Percentiles rank a stretch among this genome's conserved stretches.
Conservation (phyloP, 1,140 invertebrate genomes). For the Ceratina japonica region DNA sequence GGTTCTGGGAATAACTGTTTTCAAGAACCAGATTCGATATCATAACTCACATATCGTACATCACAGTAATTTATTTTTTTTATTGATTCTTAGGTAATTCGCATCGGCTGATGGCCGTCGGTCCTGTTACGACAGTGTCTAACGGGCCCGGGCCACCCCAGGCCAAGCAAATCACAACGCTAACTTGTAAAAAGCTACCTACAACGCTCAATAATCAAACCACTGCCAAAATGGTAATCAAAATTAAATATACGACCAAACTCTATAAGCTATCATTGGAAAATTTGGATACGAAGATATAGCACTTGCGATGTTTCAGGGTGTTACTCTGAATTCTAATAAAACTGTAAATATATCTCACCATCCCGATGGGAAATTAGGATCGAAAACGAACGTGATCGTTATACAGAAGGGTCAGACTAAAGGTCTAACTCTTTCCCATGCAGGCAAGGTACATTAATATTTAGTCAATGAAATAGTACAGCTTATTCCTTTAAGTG, state of each 20-base stretch:
- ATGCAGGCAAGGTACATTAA: conserved; percentile 71
- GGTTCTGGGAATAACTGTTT: no score
- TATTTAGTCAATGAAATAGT: conserved; percentile 1
- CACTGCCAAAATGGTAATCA: conserved; percentile 67
- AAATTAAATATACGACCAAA: background rate
- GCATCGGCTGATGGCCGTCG: conserved; percentile 54
- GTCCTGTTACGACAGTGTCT: conserved; percentile 58
- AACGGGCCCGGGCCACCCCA: conserved; percentile 70
- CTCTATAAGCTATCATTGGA: no score
- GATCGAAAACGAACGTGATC: conserved; percentile 72
- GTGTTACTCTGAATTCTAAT: conserved; percentile 63
- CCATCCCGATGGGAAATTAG: conserved; percentile 65
- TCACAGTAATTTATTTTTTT: background rate
- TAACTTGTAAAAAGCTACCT: conserved; percentile 67
- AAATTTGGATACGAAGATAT: no score
- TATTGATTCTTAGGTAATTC: conserved; percentile 49
- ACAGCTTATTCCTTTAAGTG: conserved; percentile 10
- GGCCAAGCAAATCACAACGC: conserved; percentile 42
- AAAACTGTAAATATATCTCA: conserved; percentile 68
- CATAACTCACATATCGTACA: no score
- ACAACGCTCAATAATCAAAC: conserved; percentile 66
- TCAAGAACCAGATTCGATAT: no score
- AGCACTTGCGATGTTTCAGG: conserved; percentile 54
- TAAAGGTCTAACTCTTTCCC: conserved; percentile 73
- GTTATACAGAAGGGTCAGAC: conserved; percentile 73